Evolutionary conservation across 2,113 vertebrate species (phyloP).

Genomic region (Brachyhypopomus occidentalis): DNA sequence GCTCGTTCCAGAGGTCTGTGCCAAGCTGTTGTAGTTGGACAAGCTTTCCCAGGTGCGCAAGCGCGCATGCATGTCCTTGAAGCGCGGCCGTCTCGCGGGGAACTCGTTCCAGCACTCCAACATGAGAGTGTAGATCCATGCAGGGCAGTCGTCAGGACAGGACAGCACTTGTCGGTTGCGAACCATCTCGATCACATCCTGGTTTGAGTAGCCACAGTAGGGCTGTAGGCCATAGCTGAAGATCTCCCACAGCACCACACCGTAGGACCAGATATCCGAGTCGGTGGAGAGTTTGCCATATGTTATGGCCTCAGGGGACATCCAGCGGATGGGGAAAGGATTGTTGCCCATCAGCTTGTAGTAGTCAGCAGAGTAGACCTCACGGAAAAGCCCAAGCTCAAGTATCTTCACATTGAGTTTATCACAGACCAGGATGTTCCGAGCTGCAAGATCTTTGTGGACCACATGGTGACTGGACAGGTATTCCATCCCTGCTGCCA

Average conservation of each 20-base stretch:
- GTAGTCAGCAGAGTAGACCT: slow-evolving; percentile 96
- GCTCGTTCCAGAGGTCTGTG: slow-evolving; percentile 91
- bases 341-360: slow-evolving; percentile 86
- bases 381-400: slow-evolving; percentile 91
- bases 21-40: slow-evolving; percentile 90
- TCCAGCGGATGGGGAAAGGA: slow-evolving; percentile 93
- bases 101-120: slow-evolving; percentile 95
- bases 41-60: slow-evolving; percentile 92
- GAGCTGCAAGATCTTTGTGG: slow-evolving; percentile 93
- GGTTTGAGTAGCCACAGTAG: slow-evolving; percentile 95
- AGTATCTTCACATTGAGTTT: slow-evolving; percentile 92
- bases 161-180: slow-evolving; percentile 86
- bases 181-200: slow-evolving; percentile 97
- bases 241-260: slow-evolving; percentile 94
- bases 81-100: slow-evolving; percentile 87
- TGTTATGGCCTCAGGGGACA: slow-evolving; percentile 93
- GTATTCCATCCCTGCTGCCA: slow-evolving; percentile 96
- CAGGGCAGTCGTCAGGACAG: slow-evolving; percentile 92
- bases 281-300: slow-evolving; percentile 93
- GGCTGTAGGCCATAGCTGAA: slow-evolving; percentile 97
- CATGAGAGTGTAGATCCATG: slow-evolving; percentile 94
- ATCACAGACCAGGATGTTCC: slow-evolving; percentile 92
- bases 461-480: slow-evolving; percentile 90
- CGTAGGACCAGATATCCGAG: slow-evolving; percentile 96
- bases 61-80: slow-evolving; percentile 92